Evolutionary conservation across 2,113 vertebrate species (phyloP).

Genomic region (Corydoras maculifer): DNA sequence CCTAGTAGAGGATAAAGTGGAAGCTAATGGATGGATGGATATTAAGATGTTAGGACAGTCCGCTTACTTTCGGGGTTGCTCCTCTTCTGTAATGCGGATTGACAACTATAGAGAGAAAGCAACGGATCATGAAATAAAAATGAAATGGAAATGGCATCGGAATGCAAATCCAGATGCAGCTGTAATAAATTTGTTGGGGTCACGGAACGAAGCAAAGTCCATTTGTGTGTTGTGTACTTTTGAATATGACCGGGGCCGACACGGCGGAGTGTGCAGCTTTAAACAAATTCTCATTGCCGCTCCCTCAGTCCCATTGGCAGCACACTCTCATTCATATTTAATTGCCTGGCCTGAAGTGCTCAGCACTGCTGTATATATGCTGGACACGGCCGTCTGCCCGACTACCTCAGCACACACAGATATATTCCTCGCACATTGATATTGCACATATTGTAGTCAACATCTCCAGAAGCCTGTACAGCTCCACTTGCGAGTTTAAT

Average conservation of each 20-base stretch:
- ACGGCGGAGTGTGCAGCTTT: not conserved
- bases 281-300: slow-evolving; percentile 1
- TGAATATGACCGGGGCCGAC: not conserved
- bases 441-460: not conserved
- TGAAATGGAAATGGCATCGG: no score
- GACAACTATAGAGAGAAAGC: no score
- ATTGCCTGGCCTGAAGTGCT: slow-evolving; percentile 15
- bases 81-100: no score
- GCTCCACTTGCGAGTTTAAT: not conserved
- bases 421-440: not conserved
- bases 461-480: not conserved
- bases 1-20: no score
- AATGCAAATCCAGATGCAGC: not conserved
- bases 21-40: no score
- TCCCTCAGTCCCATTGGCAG: slow-evolving; percentile 1
- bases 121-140: no score
- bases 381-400: slow-evolving; percentile 6
- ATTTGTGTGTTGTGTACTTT: not conserved
- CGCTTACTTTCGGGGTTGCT: no score
- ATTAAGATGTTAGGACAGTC: no score
- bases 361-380: slow-evolving; percentile 15
- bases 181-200: not conserved
- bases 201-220: not conserved
- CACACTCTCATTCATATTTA: slow-evolving; percentile 28
- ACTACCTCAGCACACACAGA: slow-evolving; percentile 2